Conservation (phyloP, 2,888 invertebrate species). For the Ennomos fuscantarius region DNA sequence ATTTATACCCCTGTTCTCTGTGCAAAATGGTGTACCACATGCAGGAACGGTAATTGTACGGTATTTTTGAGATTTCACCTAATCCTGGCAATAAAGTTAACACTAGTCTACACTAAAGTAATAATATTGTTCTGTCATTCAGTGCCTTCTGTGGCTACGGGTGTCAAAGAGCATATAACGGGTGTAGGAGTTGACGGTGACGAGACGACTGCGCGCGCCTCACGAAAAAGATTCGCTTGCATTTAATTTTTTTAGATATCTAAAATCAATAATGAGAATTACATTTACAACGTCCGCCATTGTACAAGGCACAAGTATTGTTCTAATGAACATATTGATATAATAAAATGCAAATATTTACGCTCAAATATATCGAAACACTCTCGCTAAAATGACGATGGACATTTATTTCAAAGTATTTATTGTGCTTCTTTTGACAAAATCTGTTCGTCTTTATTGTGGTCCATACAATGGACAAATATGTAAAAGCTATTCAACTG, state of each 20-base stretch:
- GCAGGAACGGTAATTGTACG: no score
- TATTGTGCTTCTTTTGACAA: conserved; percentile 69
- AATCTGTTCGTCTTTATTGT: conserved; percentile 89
- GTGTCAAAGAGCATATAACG: no score
- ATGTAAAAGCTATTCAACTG: conserved; percentile 89
- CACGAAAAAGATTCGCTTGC: conserved; percentile 37
- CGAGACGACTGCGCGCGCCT: no score
- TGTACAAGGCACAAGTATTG: conserved; percentile 67
- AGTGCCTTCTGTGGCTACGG: no score
- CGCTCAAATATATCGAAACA: conserved; percentile 61
- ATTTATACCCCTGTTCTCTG: no score
- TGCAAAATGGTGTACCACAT: no score
- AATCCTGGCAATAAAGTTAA: no score
- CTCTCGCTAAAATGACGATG: conserved; percentile 66
- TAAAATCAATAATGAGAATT: conserved; percentile 78
- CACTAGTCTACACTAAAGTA: no score
- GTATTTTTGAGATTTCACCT: no score
- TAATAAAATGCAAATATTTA: conserved; percentile 71
- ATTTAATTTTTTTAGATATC: conserved; percentile 44
- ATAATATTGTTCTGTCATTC: no score
- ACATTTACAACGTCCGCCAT: conserved; percentile 76
- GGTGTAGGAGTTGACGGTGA: no score
- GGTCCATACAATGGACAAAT: conserved; percentile 94
- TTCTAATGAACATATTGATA: conserved; percentile 54
- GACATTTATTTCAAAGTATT: conserved; percentile 62